phyloP scores from a whole-genome alignment of 2,888 invertebrate genomes.

The Nephrotoma guestfalica region DNA sequence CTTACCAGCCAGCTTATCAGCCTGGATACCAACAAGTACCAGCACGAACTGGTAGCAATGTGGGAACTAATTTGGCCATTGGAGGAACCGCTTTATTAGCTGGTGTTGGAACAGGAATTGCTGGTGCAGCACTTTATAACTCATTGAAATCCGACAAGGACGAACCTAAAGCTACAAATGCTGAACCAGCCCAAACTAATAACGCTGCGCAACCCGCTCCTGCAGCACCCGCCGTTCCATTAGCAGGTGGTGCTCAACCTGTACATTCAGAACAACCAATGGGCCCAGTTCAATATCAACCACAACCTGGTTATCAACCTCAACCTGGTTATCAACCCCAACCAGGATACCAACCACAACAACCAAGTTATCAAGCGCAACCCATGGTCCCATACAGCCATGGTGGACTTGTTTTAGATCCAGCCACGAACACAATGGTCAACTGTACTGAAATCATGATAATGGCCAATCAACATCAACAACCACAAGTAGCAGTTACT shows the following conservation, averaged over 20 bases:
- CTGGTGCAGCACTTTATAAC: not conserved
- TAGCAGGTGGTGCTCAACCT: not conserved
- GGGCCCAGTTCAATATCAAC: not conserved
- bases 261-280: not conserved
- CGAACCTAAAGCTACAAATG: not conserved
- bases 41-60: not conserved
- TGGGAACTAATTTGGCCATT: not conserved
- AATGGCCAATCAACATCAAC: not conserved
- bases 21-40: not conserved
- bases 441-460: not conserved
- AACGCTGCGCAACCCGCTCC: not conserved
- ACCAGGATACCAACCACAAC: not conserved
- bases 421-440: not conserved
- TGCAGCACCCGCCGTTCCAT: not conserved
- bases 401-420: not conserved
- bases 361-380: not conserved
- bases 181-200: not conserved
- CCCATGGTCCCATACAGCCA: not conserved
- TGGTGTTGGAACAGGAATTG: not conserved
- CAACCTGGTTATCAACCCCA: not conserved
- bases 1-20: not conserved
- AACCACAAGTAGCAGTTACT: not conserved
- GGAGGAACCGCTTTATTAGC: not conserved
- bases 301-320: not conserved
- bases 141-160: not conserved